phyloP scores from a whole-genome alignment of 2,797 vertebrate genomes.

The Peromyscus attwateri region DNA sequence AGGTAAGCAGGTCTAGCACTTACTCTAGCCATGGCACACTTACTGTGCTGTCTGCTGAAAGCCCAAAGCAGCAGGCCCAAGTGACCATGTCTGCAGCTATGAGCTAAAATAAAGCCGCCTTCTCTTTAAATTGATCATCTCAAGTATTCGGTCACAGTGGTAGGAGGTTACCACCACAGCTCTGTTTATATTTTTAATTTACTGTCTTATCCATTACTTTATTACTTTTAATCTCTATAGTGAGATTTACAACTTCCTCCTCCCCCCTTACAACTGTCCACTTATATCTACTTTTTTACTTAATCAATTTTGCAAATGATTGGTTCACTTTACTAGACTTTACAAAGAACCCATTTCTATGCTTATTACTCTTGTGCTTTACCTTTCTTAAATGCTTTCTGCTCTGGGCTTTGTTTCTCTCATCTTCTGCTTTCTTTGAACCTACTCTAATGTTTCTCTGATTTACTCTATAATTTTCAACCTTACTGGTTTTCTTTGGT shows the following conservation, averaged over 20 bases:
- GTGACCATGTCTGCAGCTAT: background rate
- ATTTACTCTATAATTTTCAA: background rate
- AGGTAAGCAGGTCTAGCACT: background rate
- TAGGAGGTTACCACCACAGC: background rate
- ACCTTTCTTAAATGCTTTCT: slow-evolving; percentile 43
- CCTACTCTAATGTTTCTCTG: slow-evolving; percentile 32
- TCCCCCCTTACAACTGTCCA: background rate
- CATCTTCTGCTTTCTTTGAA: background rate
- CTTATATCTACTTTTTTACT: background rate
- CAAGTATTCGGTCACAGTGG: background rate
- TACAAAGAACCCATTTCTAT: slow-evolving; percentile 21
- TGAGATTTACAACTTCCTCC: background rate
- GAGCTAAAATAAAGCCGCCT: background rate
- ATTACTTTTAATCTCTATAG: slow-evolving; percentile 28
- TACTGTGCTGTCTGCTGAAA: background rate
- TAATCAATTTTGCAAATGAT: background rate
- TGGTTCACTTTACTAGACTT: slow-evolving; percentile 20
- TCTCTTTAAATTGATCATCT: background rate
- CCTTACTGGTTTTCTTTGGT: slow-evolving; percentile 44
- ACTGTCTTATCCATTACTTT: background rate
- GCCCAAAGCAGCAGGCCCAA: background rate
- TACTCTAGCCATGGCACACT: background rate
- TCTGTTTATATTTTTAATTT: background rate
- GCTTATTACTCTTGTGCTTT: background rate
- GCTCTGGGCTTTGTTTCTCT: background rate